Conservation (phyloP, 2,797 vertebrate species). For the Fistularia tabacaria region DNA sequence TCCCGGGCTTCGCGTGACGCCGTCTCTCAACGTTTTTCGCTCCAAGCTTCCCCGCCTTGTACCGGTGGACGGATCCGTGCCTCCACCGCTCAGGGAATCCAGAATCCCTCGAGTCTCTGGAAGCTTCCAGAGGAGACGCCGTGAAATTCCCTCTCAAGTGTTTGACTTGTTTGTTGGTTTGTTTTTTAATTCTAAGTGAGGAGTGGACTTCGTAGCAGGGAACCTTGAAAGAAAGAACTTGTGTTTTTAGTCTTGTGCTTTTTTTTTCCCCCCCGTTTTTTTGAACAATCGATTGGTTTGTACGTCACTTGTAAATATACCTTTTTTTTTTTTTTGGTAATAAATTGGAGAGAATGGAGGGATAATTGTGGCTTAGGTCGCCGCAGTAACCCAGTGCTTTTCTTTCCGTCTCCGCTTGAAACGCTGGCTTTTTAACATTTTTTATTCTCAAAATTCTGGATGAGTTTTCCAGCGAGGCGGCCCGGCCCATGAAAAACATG, state of each 20-base stretch:
- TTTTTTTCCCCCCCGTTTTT: background rate
- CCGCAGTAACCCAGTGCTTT: no score
- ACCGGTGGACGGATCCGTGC: slow-evolving; percentile 16
- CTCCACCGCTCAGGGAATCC: slow-evolving; percentile 31
- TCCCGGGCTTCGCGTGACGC: no score
- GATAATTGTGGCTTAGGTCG: no score
- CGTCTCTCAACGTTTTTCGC: slow-evolving; percentile 30
- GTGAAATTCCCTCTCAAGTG: slow-evolving; percentile 17
- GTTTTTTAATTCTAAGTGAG: slow-evolving; percentile 22
- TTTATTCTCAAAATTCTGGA: slow-evolving; percentile 7
- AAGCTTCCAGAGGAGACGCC: slow-evolving; percentile 20
- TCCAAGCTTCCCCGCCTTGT: background rate
- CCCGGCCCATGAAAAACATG: slow-evolving; percentile 26
- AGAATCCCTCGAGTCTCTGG: slow-evolving; percentile 4
- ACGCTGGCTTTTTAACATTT: background rate
- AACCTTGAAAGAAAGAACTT: slow-evolving; percentile 16
- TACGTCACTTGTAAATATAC: slow-evolving; percentile 35
- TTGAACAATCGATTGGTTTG: no score
- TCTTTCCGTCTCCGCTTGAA: background rate
- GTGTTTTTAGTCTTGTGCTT: slow-evolving; percentile 19
- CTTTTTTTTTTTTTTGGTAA: slow-evolving; percentile 38
- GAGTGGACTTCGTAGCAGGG: slow-evolving; percentile 13
- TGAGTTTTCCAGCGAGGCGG: slow-evolving; percentile 36
- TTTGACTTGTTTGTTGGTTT: slow-evolving; percentile 11
- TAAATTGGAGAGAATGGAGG: slow-evolving; percentile 41